Evolutionary conservation across 2,797 vertebrate genomes (phyloP).

Genomic region (Euphonia xanthogaster): DNA sequence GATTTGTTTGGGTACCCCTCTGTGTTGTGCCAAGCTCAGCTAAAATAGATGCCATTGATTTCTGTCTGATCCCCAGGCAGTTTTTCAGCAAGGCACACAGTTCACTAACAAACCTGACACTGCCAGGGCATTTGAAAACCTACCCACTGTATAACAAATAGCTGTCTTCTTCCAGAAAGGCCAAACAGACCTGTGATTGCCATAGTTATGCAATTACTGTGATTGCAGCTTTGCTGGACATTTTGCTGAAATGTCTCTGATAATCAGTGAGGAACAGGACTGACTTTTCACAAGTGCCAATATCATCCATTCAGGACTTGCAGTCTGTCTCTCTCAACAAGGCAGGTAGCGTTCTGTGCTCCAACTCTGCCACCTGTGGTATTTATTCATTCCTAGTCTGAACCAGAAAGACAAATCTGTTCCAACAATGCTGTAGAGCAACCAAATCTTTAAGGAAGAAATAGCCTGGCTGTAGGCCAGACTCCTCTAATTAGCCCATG

Average conservation of each 20-base stretch:
- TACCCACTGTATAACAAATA: neutral
- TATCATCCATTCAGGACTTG: conserved; percentile 1
- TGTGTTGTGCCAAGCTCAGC: neutral
- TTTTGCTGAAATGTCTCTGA: conserved; percentile 13
- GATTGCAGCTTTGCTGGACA: conserved; percentile 48
- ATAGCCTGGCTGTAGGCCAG: conserved; percentile 15
- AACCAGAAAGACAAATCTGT: conserved; percentile 24
- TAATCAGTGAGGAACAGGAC: conserved; percentile 35
- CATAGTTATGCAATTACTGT: conserved; percentile 41
- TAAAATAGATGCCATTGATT: neutral
- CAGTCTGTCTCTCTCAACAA: neutral
- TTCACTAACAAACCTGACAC: neutral
- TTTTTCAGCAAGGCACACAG: neutral
- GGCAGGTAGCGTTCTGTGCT: neutral
- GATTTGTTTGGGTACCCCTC: neutral
- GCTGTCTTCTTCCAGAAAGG: conserved; percentile 7
- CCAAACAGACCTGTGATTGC: conserved; percentile 36
- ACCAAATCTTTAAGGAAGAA: conserved; percentile 24
- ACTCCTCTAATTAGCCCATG: conserved; percentile 15
- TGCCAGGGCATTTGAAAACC: neutral
- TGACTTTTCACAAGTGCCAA: conserved; percentile 14
- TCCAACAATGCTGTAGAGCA: conserved; percentile 11
- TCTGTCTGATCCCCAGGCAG: neutral
- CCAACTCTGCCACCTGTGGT: conserved; percentile 18
- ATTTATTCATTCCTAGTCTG: conserved; percentile 16